Conservation (phyloP, 2,797 vertebrate species). For the Pseudochirops corinnae region DNA sequence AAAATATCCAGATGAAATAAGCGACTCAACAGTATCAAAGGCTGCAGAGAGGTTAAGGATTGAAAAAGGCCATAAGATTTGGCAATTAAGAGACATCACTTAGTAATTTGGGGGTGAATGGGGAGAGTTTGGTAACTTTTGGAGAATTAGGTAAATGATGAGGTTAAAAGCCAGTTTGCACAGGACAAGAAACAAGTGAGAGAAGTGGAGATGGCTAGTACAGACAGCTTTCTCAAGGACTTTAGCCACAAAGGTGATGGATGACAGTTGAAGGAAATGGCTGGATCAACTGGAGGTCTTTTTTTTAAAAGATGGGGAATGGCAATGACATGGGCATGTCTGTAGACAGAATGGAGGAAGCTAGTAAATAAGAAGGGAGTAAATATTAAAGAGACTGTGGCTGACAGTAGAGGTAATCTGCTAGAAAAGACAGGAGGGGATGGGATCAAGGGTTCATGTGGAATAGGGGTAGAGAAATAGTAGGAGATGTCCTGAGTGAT, state of each 20-base stretch:
- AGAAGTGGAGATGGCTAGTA: background rate
- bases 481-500: background rate
- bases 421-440: background rate
- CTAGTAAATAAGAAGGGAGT: background rate
- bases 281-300: background rate
- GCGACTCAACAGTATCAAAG: no score
- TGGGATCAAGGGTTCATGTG: background rate
- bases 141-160: background rate
- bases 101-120: background rate
- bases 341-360: background rate
- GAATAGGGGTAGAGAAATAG: background rate
- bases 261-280: background rate
- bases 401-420: background rate
- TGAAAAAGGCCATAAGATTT: background rate
- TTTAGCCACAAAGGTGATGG: background rate
- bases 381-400: background rate
- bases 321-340: background rate
- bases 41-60: background rate
- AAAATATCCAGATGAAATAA: background rate
- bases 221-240: background rate
- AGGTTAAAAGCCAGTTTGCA: background rate
- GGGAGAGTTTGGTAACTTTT: background rate
- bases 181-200: background rate
- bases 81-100: background rate
- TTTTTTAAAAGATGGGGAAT: background rate